A percentile compares a stretch with the other conserved stretches of the same genome.
Conservation (phyloP, 2,888 invertebrate species). For the Erynnis tages region DNA sequence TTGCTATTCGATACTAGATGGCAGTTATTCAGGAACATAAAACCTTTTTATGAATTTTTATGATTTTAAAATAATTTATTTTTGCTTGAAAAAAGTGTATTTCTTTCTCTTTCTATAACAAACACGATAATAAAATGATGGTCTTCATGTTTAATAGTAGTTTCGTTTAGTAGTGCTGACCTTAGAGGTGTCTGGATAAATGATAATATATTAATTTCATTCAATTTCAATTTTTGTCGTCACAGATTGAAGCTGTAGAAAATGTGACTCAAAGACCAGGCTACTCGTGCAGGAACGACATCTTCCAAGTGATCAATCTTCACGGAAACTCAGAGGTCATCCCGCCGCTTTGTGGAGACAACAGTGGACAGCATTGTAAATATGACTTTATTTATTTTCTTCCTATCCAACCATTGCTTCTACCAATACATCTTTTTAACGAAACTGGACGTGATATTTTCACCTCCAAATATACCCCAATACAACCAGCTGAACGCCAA, state of each 20-base stretch:
- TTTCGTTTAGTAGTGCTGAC: no score
- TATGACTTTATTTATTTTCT: constrained; percentile 25
- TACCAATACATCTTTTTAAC: background rate
- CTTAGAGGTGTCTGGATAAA: no score
- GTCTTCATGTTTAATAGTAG: no score
- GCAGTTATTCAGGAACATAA: constrained; percentile 1
- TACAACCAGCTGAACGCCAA: no score
- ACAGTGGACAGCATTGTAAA: constrained; percentile 83
- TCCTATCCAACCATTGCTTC: background rate
- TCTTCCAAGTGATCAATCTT: constrained; percentile 74
- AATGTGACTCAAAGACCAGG: constrained; percentile 72
- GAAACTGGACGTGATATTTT: no score
- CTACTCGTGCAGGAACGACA: constrained; percentile 74
- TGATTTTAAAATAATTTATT: background rate
- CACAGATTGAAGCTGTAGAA: constrained; percentile 65
- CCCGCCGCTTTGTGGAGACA: constrained; percentile 83
- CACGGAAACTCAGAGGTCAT: constrained; percentile 73
- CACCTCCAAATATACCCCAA: no score
- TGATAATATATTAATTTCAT: no score
- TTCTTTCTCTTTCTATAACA: no score
- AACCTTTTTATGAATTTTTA: background rate
- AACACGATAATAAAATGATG: no score
- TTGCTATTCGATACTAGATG: constrained; percentile 29
- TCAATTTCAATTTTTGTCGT: constrained; percentile 9
- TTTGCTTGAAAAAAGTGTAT: no score